Evolutionary conservation across 2,113 vertebrate species (phyloP).

Genomic region (Cnemophilus loriae): DNA sequence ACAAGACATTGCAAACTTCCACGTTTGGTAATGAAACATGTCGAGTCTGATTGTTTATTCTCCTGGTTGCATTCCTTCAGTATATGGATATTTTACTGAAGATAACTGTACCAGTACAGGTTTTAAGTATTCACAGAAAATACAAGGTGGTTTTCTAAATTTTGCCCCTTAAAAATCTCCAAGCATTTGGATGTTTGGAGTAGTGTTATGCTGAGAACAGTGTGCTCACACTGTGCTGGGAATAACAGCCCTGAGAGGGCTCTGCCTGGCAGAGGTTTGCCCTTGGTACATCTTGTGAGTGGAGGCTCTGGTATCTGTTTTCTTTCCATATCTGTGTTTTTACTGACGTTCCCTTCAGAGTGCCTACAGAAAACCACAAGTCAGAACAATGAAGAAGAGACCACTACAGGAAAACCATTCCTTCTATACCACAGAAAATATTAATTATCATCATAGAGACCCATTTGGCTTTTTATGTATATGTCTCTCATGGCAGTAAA

Average conservation of each 20-base stretch:
- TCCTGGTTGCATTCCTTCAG: neutral
- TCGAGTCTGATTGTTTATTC: neutral
- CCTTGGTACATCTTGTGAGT: neutral
- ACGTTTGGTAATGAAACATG: neutral
- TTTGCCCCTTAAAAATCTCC: neutral
- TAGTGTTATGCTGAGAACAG: neutral
- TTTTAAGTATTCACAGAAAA: neutral
- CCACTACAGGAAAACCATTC: neutral
- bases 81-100: neutral
- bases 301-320: neutral
- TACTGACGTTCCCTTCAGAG: neutral
- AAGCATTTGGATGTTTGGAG: neutral
- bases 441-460: neutral
- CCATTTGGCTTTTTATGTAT: neutral
- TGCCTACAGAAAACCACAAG: neutral
- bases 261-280: neutral
- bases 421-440: neutral
- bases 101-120: neutral
- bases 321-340: neutral
- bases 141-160: neutral
- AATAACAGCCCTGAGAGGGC: neutral
- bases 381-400: fast-evolving
- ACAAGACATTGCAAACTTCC: neutral
- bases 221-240: neutral
- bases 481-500: neutral